Conservation (phyloP, 2,888 invertebrate genomes). For the Tinea pellionella region DNA sequence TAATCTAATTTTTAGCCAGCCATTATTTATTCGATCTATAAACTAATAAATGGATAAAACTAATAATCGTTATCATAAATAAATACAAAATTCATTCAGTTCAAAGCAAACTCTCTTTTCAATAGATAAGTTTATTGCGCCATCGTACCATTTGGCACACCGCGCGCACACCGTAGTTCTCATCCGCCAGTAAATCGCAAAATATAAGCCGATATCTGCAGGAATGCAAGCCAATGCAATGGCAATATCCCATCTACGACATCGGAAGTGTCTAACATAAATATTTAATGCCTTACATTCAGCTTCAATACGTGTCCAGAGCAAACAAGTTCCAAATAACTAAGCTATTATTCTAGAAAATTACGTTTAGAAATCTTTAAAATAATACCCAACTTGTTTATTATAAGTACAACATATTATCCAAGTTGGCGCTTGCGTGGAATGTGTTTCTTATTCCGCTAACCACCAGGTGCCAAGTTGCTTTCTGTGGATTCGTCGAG, state of each 20-base stretch:
- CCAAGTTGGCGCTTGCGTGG: not conserved
- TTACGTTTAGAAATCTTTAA: not conserved
- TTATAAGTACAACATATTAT: too few species aligned
- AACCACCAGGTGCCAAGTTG: too few species aligned
- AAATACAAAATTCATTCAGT: not conserved
- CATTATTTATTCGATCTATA: too few species aligned
- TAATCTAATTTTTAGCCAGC: too few species aligned
- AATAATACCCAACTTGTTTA: too few species aligned
- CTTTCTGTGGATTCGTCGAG: too few species aligned
- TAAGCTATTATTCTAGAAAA: constrained; percentile 5
- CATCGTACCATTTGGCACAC: not conserved
- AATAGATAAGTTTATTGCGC: not conserved
- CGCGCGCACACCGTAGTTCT: not conserved
- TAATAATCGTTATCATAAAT: not conserved
- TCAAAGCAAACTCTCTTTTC: not conserved
- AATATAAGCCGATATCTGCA: constrained; percentile 6
- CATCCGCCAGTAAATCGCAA: constrained; percentile 3
- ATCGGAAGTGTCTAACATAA: constrained; percentile 5
- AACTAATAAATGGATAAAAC: too few species aligned
- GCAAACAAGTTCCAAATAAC: not conserved
- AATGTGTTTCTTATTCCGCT: not conserved
- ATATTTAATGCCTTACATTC: constrained; percentile 12
- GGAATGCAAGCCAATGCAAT: constrained; percentile 10
- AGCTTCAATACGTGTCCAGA: constrained; percentile 7
- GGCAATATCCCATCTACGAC: constrained; percentile 9